phyloP scores from a whole-genome alignment of 2,888 invertebrate genomes.

The Amblyteles armatorius region DNA sequence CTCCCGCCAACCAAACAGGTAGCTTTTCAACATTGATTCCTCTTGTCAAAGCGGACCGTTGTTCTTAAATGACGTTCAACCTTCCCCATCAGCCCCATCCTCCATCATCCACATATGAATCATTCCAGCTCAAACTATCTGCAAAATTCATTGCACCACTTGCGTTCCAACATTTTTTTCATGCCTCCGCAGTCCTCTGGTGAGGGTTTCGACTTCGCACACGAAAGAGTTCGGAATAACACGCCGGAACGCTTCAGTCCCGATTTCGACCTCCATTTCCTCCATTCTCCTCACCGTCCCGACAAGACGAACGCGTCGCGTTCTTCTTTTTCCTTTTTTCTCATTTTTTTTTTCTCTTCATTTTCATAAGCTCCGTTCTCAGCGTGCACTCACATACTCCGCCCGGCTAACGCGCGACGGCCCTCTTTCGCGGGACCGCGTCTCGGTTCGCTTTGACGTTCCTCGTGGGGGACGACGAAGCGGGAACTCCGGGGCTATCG shows the following conservation, averaged over 20 bases:
- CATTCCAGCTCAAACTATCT: no score
- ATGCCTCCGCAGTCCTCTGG: not conserved
- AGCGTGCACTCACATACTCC: slow-evolving; percentile 77
- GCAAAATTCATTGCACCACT: no score
- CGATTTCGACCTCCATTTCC: no score
- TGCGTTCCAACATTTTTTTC: not conserved
- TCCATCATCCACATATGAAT: no score
- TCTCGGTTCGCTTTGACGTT: slow-evolving; percentile 11
- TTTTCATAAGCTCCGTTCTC: slow-evolving; percentile 76
- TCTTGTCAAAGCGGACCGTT: no score
- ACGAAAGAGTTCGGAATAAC: slow-evolving; percentile 43
- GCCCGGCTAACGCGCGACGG: slow-evolving; percentile 12
- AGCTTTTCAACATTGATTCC: no score
- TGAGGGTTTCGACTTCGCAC: not conserved
- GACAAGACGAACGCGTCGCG: no score
- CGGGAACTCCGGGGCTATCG: slow-evolving; percentile 6
- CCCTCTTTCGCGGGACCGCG: slow-evolving; percentile 33
- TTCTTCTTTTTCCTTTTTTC: slow-evolving; percentile 44
- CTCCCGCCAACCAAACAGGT: no score
- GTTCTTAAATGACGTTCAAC: no score
- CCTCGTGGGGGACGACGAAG: slow-evolving; percentile 39
- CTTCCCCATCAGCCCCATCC: no score
- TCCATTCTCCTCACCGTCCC: no score
- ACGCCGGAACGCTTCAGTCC: no score
- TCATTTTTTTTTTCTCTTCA: not conserved